Percentiles rank a stretch among this genome's conserved stretches.
Evolutionary conservation across 2,113 vertebrate genomes (phyloP).

Genomic region (Australoheros scitulus): DNA sequence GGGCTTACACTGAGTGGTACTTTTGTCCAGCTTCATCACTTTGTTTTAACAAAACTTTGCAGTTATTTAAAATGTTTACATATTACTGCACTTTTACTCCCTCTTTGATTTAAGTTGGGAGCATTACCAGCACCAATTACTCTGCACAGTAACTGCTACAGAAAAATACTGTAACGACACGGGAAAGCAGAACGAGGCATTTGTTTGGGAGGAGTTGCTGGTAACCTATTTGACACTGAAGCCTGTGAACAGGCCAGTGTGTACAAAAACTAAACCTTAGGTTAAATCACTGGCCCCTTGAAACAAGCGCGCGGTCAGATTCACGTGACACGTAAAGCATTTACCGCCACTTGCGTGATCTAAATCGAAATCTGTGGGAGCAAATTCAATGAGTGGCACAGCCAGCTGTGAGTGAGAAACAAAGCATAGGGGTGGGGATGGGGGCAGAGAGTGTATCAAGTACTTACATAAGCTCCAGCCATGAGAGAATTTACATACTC

Average conservation of each 20-base stretch:
- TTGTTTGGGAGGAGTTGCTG: slow-evolving; percentile 55
- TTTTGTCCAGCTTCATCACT: slow-evolving; percentile 5
- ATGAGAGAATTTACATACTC: neutral
- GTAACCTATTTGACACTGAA: slow-evolving; percentile 49
- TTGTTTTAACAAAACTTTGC: neutral
- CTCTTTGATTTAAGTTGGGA: slow-evolving; percentile 25
- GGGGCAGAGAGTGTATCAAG: neutral
- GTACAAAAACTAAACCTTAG: slow-evolving; percentile 6
- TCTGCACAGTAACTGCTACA: slow-evolving; percentile 30
- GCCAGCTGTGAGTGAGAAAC: neutral
- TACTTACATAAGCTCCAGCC: neutral
- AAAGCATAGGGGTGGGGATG: neutral
- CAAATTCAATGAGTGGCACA: neutral
- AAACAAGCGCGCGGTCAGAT: neutral
- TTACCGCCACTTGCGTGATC: neutral
- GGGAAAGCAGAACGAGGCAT: slow-evolving; percentile 29
- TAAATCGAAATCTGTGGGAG: neutral
- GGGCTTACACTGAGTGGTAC: slow-evolving; percentile 37
- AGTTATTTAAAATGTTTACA: slow-evolving; percentile 34
- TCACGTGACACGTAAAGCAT: neutral
- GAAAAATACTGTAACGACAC: slow-evolving; percentile 11
- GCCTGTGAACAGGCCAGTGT: slow-evolving; percentile 35
- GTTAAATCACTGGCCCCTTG: neutral
- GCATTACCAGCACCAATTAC: slow-evolving; percentile 55
- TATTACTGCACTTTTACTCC: slow-evolving; percentile 30